phyloP scores from a whole-genome alignment of 2,113 vertebrate genomes.

The Sclerurus mexicanus region DNA sequence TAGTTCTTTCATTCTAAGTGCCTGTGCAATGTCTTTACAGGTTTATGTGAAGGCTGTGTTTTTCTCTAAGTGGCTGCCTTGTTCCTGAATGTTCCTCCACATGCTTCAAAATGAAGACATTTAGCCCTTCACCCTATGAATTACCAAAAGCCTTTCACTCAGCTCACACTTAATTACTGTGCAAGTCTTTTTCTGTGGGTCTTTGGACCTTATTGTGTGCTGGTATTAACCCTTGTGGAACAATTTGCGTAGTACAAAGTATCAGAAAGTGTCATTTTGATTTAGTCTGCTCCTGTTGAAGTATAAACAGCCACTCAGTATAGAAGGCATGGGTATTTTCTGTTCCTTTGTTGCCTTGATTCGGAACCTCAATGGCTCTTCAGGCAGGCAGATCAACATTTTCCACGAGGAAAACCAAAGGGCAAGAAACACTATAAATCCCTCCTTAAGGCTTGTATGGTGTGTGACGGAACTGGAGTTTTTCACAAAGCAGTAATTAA shows the following conservation, averaged over 20 bases:
- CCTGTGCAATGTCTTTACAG: neutral
- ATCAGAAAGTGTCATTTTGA: constrained; percentile 16
- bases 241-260: constrained; percentile 7
- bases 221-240: neutral
- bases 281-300: neutral
- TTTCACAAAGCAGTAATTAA: neutral
- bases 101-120: constrained; percentile 17
- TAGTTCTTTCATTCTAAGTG: neutral
- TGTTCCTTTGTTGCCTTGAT: neutral
- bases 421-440: neutral
- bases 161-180: constrained; percentile 53
- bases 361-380: neutral
- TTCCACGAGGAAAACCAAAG: neutral
- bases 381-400: neutral
- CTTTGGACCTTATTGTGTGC: constrained; percentile 44
- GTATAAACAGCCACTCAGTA: neutral
- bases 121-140: neutral
- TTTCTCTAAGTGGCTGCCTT: neutral
- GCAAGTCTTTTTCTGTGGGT: constrained; percentile 33
- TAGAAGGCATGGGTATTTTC: neutral
- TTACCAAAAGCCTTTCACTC: neutral
- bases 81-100: neutral
- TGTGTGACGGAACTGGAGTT: neutral
- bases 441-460: neutral
- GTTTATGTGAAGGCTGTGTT: neutral